Conservation (phyloP, 2,888 invertebrate genomes). For the Philaethria dido region DNA sequence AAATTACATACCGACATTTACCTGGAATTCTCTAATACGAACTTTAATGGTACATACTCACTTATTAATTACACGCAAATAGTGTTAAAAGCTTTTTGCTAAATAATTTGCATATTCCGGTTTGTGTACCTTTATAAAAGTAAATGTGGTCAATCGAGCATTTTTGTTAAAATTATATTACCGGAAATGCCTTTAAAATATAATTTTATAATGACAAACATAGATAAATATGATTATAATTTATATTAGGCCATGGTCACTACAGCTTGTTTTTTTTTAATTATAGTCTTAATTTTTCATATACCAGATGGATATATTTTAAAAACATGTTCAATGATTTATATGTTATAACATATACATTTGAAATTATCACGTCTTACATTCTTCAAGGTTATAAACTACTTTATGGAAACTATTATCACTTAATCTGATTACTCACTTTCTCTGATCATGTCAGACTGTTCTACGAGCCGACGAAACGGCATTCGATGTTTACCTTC, state of each 20-base stretch:
- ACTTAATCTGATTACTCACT: slow-evolving; percentile 36
- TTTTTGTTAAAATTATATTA: slow-evolving; percentile 2
- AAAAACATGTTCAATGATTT: too few species aligned
- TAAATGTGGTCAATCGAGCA: neutral
- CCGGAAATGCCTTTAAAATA: neutral
- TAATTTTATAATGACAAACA: too few species aligned
- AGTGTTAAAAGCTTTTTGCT: slow-evolving; percentile 15
- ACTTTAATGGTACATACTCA: neutral
- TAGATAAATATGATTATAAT: too few species aligned
- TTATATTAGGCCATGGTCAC: too few species aligned
- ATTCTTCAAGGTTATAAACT: slow-evolving; percentile 29
- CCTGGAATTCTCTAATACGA: slow-evolving; percentile 5
- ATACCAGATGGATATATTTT: too few species aligned
- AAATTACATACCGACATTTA: neutral
- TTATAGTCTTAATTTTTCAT: too few species aligned
- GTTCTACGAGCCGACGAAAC: slow-evolving; percentile 41
- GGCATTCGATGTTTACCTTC: slow-evolving; percentile 53
- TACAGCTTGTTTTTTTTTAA: too few species aligned
- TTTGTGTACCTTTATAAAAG: neutral
- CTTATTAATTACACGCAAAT: neutral
- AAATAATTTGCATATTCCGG: slow-evolving; percentile 7
- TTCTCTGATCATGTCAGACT: slow-evolving; percentile 36
- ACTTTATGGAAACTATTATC: slow-evolving; percentile 22
- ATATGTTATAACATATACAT: neutral
- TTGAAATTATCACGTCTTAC: slow-evolving; percentile 1